Evolutionary conservation across 2,113 vertebrate genomes (phyloP).

Genomic region (Turnix velox): DNA sequence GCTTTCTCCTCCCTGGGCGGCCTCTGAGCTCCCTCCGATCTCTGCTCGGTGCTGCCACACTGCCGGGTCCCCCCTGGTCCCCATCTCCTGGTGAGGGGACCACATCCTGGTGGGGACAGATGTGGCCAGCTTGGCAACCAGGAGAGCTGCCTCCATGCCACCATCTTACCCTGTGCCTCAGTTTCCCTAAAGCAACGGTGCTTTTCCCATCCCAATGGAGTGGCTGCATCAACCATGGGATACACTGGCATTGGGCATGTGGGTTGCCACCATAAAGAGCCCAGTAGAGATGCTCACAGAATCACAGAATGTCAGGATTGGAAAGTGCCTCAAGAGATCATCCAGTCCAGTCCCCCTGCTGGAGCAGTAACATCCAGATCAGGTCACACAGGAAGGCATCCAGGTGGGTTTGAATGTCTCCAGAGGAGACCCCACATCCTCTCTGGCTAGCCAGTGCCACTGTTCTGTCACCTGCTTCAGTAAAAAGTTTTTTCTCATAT

Average conservation of each 20-base stretch:
- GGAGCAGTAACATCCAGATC: too few species aligned
- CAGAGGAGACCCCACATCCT: too few species aligned
- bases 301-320: too few species aligned
- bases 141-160: neutral
- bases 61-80: neutral
- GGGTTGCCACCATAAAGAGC: too few species aligned
- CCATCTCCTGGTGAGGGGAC: neutral
- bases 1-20: conserved; percentile 9
- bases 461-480: too few species aligned
- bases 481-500: too few species aligned
- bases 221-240: rapidly evolving
- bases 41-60: neutral
- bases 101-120: neutral
- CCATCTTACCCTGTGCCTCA: neutral
- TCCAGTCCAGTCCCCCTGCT: too few species aligned
- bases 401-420: too few species aligned
- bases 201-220: neutral
- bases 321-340: too few species aligned
- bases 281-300: neutral
- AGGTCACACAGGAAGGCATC: too few species aligned
- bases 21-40: neutral
- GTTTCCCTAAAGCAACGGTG: neutral
- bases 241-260: rapidly evolving
- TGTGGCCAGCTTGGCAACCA: neutral
- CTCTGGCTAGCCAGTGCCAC: too few species aligned